phyloP scores from a whole-genome alignment of 1,140 invertebrate species.

The silkworm (Bombyx mori) region DNA sequence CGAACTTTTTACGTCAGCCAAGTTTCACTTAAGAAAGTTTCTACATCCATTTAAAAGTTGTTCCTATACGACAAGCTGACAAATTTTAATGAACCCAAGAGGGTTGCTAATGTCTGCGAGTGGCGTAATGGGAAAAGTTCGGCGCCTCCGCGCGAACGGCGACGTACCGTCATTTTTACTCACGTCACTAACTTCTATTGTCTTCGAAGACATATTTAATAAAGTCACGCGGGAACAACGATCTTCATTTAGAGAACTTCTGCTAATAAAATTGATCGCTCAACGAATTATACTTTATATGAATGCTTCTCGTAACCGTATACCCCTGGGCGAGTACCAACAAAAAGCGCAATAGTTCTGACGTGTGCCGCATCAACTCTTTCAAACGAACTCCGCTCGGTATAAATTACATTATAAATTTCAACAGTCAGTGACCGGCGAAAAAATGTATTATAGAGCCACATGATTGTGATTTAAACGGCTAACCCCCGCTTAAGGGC shows the following conservation, averaged over 20 bases:
- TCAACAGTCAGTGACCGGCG: constrained; percentile 57
- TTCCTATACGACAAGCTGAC: constrained; percentile 62
- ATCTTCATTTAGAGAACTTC: neutral
- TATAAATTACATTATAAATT: constrained; percentile 68
- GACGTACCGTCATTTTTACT: constrained; percentile 19
- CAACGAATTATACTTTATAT: neutral
- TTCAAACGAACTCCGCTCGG: constrained; percentile 37
- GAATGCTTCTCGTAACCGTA: constrained; percentile 19
- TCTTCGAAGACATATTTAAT: constrained; percentile 29
- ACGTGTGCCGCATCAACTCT: constrained; percentile 58
- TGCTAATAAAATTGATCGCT: neutral
- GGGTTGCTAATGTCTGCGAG: constrained; percentile 62
- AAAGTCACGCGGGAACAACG: constrained; percentile 10
- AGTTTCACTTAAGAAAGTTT: constrained; percentile 68
- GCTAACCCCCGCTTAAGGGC: constrained; percentile 47
- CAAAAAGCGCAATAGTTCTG: constrained; percentile 58
- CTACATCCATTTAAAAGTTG: constrained; percentile 66
- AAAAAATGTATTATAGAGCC: constrained; percentile 55
- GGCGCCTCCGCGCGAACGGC: constrained; percentile 24
- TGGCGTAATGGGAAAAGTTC: constrained; percentile 67
- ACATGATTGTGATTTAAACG: constrained; percentile 65
- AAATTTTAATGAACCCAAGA: constrained; percentile 69
- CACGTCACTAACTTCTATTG: constrained; percentile 21
- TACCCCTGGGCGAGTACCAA: constrained; percentile 37
- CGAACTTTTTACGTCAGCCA: constrained; percentile 64